Conservation (phyloP, 2,113 vertebrate species). For the Dunckerocampus dactyliophorus region DNA sequence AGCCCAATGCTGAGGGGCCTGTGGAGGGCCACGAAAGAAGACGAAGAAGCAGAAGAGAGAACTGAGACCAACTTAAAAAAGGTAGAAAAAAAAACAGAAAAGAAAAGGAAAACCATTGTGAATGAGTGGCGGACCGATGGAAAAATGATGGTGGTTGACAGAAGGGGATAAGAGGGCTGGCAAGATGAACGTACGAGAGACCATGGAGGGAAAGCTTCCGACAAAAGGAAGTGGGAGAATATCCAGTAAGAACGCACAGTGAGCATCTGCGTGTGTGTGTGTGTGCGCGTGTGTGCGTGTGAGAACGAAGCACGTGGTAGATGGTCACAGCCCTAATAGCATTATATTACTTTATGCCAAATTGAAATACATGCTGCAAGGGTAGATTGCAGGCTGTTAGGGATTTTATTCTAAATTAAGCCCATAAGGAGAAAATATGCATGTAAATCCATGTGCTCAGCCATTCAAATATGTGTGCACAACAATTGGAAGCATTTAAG, state of each 20-base stretch:
- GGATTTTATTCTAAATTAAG: slow-evolving; percentile 55
- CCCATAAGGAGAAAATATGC: slow-evolving; percentile 39
- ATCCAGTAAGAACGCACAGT: slow-evolving; percentile 58
- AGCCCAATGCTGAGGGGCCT: slow-evolving; percentile 28
- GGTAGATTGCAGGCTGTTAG: slow-evolving; percentile 45
- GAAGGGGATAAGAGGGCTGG: slow-evolving; percentile 40
- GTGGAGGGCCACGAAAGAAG: slow-evolving; percentile 6
- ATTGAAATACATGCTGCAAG: slow-evolving; percentile 34
- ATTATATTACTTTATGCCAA: slow-evolving; percentile 53
- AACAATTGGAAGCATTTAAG: slow-evolving; percentile 42
- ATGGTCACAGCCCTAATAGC: slow-evolving; percentile 53
- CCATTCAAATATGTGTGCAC: slow-evolving; percentile 20
- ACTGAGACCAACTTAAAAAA: neutral
- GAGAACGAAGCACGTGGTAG: slow-evolving; percentile 23
- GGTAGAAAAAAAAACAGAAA: neutral
- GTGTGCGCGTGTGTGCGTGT: neutral
- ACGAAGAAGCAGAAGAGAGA: neutral
- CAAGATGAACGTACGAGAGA: slow-evolving; percentile 40
- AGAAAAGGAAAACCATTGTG: slow-evolving; percentile 8
- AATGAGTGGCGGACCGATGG: slow-evolving; percentile 1
- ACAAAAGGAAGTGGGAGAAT: slow-evolving; percentile 66
- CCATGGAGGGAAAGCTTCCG: slow-evolving; percentile 57
- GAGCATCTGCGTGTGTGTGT: slow-evolving; percentile 19
- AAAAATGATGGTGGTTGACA: slow-evolving; percentile 21
- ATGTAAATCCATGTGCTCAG: slow-evolving; percentile 51